These are phyloP conservation scores for Himalopsyche phryganea DNA, from an alignment of 1,140 invertebrate genomes.

Conservation along the genomic window DNA sequence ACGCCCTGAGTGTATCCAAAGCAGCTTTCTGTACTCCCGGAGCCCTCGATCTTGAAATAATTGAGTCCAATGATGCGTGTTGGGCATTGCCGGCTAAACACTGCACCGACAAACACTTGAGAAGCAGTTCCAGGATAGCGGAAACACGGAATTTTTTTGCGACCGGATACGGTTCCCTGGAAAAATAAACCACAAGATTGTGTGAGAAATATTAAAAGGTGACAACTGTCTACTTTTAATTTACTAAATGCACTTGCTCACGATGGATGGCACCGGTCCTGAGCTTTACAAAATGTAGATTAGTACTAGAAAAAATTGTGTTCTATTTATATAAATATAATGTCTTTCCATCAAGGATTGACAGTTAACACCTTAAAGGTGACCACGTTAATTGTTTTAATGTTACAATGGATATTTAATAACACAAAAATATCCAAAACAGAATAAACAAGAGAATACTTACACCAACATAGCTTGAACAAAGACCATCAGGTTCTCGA, in stretches of 20 bases:
- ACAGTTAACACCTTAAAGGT: too few relatives aligned
- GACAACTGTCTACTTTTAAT: too few relatives aligned
- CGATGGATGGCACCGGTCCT: too few relatives aligned
- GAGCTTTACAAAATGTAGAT: too few relatives aligned
- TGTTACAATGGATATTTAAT: not conserved
- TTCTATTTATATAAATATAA: too few relatives aligned
- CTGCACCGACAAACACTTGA: slow-evolving; percentile 11
- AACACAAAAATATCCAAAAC: not conserved
- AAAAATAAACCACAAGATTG: slow-evolving; percentile 9
- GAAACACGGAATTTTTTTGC: slow-evolving; percentile 11
- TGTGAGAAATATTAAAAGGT: too few relatives aligned
- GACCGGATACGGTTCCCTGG: slow-evolving; percentile 27
- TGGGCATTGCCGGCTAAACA: not conserved
- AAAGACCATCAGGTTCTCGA: slow-evolving; percentile 29
- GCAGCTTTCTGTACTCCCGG: slow-evolving; percentile 9
- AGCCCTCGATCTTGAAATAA: too few relatives aligned
- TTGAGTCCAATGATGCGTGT: slow-evolving; percentile 1
- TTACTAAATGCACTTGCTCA: too few relatives aligned
- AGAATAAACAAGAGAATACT: too few relatives aligned
- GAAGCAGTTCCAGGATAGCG: slow-evolving; percentile 14
- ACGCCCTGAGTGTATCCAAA: slow-evolving; percentile 18
- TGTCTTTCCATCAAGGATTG: too few relatives aligned
- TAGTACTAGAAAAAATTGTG: too few relatives aligned
- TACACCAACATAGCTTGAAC: slow-evolving; percentile 30
- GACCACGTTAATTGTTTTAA: not conserved